A percentile compares a stretch with the other conserved stretches of the same genome.
These are phyloP conservation scores for Harmothoe impar DNA, from an alignment of 2,888 invertebrate species.

Conservation along the genomic window DNA sequence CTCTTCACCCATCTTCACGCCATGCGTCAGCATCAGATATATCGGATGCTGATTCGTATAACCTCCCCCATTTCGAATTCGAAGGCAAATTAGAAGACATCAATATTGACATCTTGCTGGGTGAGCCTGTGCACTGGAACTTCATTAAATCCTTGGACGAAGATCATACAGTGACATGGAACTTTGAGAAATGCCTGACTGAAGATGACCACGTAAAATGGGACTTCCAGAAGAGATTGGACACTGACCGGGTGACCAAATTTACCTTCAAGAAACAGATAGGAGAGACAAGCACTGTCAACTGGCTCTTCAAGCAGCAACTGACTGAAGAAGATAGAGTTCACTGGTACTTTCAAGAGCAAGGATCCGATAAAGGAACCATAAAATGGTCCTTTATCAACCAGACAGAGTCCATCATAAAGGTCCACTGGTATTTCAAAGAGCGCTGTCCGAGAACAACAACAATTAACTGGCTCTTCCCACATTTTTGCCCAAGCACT, in stretches of 20 bases:
- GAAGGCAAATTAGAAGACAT: slow-evolving; percentile 56
- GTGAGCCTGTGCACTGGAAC: slow-evolving; percentile 55
- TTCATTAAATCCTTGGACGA: slow-evolving; percentile 20
- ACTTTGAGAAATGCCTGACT: neutral
- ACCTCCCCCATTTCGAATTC: slow-evolving; percentile 43
- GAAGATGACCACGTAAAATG: neutral
- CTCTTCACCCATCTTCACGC: neutral
- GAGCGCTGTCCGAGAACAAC: slow-evolving; percentile 46
- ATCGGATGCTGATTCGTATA: neutral
- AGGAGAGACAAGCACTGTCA: neutral
- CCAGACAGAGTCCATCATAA: slow-evolving; percentile 23
- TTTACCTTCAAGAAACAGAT: slow-evolving; percentile 19
- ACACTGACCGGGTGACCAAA: neutral
- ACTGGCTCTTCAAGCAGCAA: slow-evolving; percentile 14
- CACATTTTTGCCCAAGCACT: neutral
- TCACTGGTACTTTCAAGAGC: slow-evolving; percentile 21
- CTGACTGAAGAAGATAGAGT: neutral
- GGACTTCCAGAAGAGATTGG: neutral
- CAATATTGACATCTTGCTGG: slow-evolving; percentile 48
- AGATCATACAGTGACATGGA: neutral
- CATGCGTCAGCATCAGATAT: slow-evolving; percentile 3
- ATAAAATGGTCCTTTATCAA: slow-evolving; percentile 49
- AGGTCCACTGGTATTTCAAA: slow-evolving; percentile 48
- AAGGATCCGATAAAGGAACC: slow-evolving; percentile 2
- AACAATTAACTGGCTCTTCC: slow-evolving; percentile 44